Evolutionary conservation across 2,797 vertebrate genomes (phyloP).

Genomic region (Tragopan temminckii): DNA sequence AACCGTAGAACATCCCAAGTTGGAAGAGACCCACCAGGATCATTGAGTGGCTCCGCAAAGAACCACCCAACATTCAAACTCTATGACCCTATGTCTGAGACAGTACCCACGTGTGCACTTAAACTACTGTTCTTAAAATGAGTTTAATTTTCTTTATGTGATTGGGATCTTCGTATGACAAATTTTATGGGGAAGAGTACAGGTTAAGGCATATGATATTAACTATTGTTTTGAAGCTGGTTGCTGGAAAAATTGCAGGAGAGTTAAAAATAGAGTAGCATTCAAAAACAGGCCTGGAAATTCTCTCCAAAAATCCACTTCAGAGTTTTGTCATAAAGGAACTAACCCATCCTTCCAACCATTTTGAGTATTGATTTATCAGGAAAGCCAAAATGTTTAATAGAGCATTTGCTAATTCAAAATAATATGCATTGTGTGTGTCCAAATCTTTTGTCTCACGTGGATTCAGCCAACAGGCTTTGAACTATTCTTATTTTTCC

Average conservation of each 20-base stretch:
- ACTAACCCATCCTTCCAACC: not conserved
- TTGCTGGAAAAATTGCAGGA: not conserved
- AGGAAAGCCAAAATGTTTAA: not conserved
- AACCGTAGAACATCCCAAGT: not conserved
- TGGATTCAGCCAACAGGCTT: constrained; percentile 11
- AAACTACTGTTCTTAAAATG: not conserved
- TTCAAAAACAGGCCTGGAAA: not conserved
- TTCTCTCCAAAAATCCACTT: not conserved
- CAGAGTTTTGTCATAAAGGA: not conserved
- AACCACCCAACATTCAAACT: not conserved
- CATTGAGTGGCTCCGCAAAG: not conserved
- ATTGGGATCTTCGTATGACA: not conserved
- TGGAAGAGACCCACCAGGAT: not conserved
- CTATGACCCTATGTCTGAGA: not conserved
- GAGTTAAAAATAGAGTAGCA: not conserved
- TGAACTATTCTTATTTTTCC: constrained; percentile 33
- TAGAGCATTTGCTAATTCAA: not conserved
- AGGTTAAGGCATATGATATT: not conserved
- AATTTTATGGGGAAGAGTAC: not conserved
- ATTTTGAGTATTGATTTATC: not conserved
- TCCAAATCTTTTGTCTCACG: not conserved
- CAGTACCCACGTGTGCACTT: not conserved
- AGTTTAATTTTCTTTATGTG: not conserved
- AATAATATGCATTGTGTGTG: not conserved
- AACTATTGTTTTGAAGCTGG: not conserved